phyloP scores from a whole-genome alignment of 2,113 vertebrate genomes.

The Sisor rabdophorus region DNA sequence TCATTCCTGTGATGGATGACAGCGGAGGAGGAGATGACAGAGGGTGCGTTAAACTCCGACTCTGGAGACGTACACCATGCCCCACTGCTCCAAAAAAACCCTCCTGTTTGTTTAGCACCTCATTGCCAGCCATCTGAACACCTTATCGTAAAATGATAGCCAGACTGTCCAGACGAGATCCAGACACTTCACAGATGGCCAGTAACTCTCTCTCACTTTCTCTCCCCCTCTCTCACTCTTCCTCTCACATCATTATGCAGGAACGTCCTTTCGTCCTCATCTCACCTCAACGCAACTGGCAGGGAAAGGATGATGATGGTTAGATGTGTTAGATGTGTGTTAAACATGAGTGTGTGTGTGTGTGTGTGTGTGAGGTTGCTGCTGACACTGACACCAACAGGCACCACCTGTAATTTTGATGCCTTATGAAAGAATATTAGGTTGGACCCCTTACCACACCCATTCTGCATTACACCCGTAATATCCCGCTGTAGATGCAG shows the following conservation, averaged over 20 bases:
- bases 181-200: constrained; percentile 40
- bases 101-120: constrained; percentile 13
- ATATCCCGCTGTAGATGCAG: too few species aligned
- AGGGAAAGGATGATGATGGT: not conserved
- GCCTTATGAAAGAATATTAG: not conserved
- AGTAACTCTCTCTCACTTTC: constrained; percentile 9
- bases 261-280: constrained; percentile 33
- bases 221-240: not conserved
- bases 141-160: constrained; percentile 25
- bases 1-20: constrained; percentile 68
- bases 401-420: not conserved
- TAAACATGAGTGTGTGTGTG: constrained; percentile 2
- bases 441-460: too few species aligned
- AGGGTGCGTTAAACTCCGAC: constrained; percentile 22
- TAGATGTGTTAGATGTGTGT: constrained; percentile 13
- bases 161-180: constrained; percentile 29
- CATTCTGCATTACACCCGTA: too few species aligned
- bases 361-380: not conserved
- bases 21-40: constrained; percentile 47
- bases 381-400: not conserved
- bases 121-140: constrained; percentile 22
- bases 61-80: constrained; percentile 31
- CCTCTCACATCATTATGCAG: constrained; percentile 11
- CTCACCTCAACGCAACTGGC: constrained; percentile 26
- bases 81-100: constrained; percentile 1